Base-by-base conservation (phyloP, 1,140 invertebrate genomes). In the Tetranychus urticae region DNA sequence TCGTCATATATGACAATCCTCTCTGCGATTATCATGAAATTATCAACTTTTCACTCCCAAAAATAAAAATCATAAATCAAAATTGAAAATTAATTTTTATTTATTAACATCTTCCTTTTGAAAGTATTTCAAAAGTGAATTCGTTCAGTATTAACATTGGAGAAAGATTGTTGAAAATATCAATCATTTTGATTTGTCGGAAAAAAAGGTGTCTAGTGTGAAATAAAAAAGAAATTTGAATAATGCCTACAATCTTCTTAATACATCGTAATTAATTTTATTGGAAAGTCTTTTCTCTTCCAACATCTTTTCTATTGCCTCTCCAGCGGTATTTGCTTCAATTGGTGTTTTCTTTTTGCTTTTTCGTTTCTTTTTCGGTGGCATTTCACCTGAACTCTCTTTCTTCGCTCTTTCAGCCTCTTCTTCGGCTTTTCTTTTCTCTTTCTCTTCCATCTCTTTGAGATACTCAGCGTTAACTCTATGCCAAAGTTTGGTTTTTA, bases 221-320 rank as follows among this genome's bases (percentile, higher is more conserved):
- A 23, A 23, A 23, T 23, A 23, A 23, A 23, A 23, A 23, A 23
- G 23, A 23, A 23, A 23, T 23, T 23, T 23, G 23, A 23, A 23
- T 23, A 23, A 23, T 23, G 23, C 23, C 23, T 52, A 52, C 31
- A 52, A 52, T 31, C 50, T n/a, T 52, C 50, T 89, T 13, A 97
- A 73, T 31, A 97, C 91, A 67, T 97, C 91, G 69, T 97, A 97
- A 73, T 97, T 94, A 42, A 97, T 94, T 78, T 97, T 97, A 5
- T 80, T 82, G 1, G 91, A 96, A 61, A 97, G 84, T 70, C 87
- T 88, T 71, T 92, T 94, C 67, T 93, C 89, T 66, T 88, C 83
- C 7, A 96, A 71, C 80, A 96, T 90, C 71, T 89, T 92, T 69
- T 90, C 86, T 37, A 94, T 89, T 0, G 89, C 90, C 75, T 94